Percentiles rank a stretch among this genome's conserved stretches.
These are phyloP conservation scores for Epirrhoe tristata DNA, from an alignment of 2,888 invertebrate species.

Conservation along the genomic window DNA sequence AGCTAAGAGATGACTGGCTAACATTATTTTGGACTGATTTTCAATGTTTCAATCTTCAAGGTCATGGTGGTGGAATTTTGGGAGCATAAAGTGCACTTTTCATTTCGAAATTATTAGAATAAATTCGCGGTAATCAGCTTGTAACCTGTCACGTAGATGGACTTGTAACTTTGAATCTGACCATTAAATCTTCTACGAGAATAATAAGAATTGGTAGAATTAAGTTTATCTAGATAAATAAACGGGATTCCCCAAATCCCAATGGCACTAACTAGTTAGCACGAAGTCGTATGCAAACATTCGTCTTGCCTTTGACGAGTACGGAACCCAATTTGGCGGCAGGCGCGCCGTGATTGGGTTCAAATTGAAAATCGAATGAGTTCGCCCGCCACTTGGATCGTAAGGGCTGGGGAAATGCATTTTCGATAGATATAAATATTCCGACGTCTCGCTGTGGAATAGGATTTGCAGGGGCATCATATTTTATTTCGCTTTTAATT, in stretches of 20 bases:
- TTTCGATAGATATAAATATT: constrained; percentile 21
- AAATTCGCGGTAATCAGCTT: no score
- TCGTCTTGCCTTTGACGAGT: constrained; percentile 38
- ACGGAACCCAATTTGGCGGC: constrained; percentile 42
- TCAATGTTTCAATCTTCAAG: no score
- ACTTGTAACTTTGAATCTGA: no score
- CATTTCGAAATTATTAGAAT: no score
- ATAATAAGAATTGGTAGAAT: neutral
- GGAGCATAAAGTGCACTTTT: no score
- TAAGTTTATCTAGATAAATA: neutral
- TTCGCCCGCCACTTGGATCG: constrained; percentile 24
- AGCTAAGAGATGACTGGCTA: no score
- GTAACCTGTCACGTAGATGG: no score
- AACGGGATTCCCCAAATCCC: neutral
- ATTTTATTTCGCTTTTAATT: neutral
- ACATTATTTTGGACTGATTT: no score
- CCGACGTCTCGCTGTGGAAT: constrained; percentile 10
- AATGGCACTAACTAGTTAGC: neutral
- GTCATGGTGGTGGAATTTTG: no score
- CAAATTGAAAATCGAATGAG: constrained; percentile 47
- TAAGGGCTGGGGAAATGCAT: constrained; percentile 31
- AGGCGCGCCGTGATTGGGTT: constrained; percentile 41
- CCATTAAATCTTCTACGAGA: no score
- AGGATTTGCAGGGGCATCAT: constrained; percentile 1
- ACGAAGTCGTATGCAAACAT: constrained; percentile 22